These are phyloP conservation scores for Phengaris arion DNA, from an alignment of 2,888 invertebrate genomes.

Conservation along the genomic window DNA sequence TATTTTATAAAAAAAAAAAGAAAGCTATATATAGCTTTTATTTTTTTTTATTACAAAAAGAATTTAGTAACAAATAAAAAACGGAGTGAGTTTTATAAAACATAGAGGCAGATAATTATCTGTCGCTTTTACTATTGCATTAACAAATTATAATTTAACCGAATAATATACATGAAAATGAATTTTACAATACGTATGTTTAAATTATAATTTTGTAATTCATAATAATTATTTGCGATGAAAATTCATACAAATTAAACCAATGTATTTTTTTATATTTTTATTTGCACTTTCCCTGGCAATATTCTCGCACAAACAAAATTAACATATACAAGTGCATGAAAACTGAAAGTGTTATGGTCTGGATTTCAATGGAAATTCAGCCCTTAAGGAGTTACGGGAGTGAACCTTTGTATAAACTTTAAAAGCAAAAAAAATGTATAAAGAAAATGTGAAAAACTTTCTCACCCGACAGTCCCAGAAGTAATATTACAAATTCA, in stretches of 20 bases:
- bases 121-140: too few species aligned
- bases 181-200: too few species aligned
- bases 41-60: too few species aligned
- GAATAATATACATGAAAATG: too few species aligned
- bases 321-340: slow-evolving; percentile 3
- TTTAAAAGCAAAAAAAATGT: neutral
- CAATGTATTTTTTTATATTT: neutral
- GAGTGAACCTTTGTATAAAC: neutral
- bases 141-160: too few species aligned
- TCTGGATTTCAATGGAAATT: slow-evolving; percentile 5
- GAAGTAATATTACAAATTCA: slow-evolving; percentile 4
- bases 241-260: neutral
- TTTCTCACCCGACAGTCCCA: neutral
- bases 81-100: too few species aligned
- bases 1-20: neutral
- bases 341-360: neutral
- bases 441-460: slow-evolving; percentile 6
- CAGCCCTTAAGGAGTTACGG: neutral
- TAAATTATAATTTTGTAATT: too few species aligned
- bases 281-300: neutral
- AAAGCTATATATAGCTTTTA: neutral
- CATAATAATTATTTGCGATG: too few species aligned
- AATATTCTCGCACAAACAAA: neutral
- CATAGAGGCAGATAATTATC: too few species aligned
- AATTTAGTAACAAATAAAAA: too few species aligned